Evolutionary conservation across 2,888 invertebrate genomes (phyloP).

Genomic region (Elysia crispata): DNA sequence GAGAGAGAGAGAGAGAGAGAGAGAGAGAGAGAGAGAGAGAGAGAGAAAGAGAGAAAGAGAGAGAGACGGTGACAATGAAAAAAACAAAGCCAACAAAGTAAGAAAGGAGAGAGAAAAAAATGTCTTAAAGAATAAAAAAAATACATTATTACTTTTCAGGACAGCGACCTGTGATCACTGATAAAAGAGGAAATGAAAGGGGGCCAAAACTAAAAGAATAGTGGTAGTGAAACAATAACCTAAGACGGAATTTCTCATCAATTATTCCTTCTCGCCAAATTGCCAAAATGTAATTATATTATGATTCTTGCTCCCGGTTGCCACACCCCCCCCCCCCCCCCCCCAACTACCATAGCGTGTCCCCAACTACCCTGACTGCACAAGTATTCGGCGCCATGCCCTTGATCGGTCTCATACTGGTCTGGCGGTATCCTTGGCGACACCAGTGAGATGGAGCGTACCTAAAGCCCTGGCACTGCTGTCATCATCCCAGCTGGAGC

Average conservation of each 20-base stretch:
- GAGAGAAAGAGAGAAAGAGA: conserved; percentile 31
- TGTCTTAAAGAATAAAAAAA: background rate
- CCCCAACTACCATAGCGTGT: background rate
- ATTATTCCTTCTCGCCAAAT: too few relatives aligned
- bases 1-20: conserved; percentile 34
- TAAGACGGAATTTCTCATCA: too few relatives aligned
- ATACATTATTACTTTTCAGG: too few relatives aligned
- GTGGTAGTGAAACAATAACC: too few relatives aligned
- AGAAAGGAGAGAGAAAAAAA: conserved; percentile 9
- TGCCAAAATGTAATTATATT: too few relatives aligned
- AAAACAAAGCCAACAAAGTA: background rate
- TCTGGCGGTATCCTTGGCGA: background rate
- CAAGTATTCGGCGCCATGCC: background rate
- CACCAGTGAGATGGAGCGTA: too few relatives aligned
- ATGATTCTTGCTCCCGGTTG: too few relatives aligned
- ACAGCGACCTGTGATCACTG: too few relatives aligned
- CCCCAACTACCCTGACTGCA: background rate
- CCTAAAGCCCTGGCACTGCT: too few relatives aligned
- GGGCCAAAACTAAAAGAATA: too few relatives aligned
- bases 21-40: conserved; percentile 31
- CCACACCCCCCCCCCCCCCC: background rate
- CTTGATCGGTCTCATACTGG: background rate
- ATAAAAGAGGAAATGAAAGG: too few relatives aligned
- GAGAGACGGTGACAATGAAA: background rate
- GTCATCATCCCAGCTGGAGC: too few relatives aligned